A percentile compares a stretch with the other conserved stretches of the same genome.
Conservation (phyloP, 2,888 invertebrate genomes). For the Zaprionus bogoriensis region DNA sequence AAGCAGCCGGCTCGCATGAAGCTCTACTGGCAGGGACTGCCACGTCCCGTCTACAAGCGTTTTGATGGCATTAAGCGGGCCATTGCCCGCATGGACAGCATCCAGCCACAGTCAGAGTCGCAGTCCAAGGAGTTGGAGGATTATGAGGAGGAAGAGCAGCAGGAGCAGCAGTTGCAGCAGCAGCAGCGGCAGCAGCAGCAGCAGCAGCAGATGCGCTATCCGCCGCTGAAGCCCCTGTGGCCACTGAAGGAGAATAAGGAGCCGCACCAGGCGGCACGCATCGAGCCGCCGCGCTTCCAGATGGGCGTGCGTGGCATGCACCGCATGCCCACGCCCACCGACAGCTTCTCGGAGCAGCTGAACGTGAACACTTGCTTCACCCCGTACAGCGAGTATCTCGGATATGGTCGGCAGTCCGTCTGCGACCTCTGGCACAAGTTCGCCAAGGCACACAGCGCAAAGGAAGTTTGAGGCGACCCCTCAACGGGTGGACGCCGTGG, state of each 20-base stretch:
- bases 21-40: constrained; percentile 31
- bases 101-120: too few relatives aligned
- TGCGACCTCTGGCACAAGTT: constrained; percentile 37
- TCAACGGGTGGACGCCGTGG: too few relatives aligned
- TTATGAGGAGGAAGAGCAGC: background rate
- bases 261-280: background rate
- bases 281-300: constrained; percentile 23
- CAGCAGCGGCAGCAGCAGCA: background rate
- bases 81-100: constrained; percentile 5
- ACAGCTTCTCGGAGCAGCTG: constrained; percentile 23
- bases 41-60: constrained; percentile 17
- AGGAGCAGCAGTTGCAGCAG: background rate
- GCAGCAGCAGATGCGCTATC: background rate
- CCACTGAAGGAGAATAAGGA: background rate
- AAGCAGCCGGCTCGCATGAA: constrained; percentile 15
- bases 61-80: constrained; percentile 18
- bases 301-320: background rate
- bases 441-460: constrained; percentile 1
- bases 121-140: too few relatives aligned
- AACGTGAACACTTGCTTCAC: constrained; percentile 6
- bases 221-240: too few relatives aligned
- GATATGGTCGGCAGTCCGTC: constrained; percentile 23
- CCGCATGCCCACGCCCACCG: constrained; percentile 20
- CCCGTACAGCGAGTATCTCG: constrained; percentile 34
- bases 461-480: background rate